Percentiles rank a stretch among this genome's conserved stretches.
phyloP scores from a whole-genome alignment of 2,797 vertebrate genomes.

The Choloepus didactylus region DNA sequence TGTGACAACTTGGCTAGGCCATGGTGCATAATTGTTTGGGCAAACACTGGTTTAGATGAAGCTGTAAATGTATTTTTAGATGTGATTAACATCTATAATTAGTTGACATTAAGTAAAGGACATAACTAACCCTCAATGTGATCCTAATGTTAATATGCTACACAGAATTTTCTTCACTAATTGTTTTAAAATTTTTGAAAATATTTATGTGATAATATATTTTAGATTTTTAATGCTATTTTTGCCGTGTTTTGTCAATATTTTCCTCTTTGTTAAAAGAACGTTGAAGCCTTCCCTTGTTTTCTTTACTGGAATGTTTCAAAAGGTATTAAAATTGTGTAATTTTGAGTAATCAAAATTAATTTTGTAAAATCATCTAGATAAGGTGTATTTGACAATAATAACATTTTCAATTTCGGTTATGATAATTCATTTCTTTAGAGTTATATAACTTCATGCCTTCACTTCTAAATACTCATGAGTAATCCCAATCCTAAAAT shows the following conservation, averaged over 20 bases:
- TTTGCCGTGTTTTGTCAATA: not conserved
- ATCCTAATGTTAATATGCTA: not conserved
- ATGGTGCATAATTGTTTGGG: too few species aligned
- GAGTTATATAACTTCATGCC: not conserved
- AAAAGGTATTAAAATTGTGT: not conserved
- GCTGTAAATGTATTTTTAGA: too few species aligned
- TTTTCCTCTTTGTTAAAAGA: not conserved
- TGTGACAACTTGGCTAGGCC: too few species aligned
- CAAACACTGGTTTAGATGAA: too few species aligned
- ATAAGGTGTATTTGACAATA: not conserved
- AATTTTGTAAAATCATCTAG: not conserved
- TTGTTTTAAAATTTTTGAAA: not conserved
- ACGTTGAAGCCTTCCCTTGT: not conserved
- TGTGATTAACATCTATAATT: too few species aligned
- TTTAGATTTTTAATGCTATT: not conserved
- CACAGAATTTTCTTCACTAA: not conserved
- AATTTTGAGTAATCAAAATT: not conserved
- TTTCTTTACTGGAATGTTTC: not conserved
- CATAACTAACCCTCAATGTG: too few species aligned
- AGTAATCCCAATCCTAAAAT: not conserved
- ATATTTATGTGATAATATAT: not conserved
- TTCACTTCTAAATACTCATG: not conserved
- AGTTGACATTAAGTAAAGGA: too few species aligned
- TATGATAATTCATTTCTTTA: not conserved
- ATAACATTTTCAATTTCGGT: not conserved